A percentile compares a stretch with the other conserved stretches of the same genome.
phyloP scores from a whole-genome alignment of 2,113 vertebrate species.

The Tinamus guttatus region DNA sequence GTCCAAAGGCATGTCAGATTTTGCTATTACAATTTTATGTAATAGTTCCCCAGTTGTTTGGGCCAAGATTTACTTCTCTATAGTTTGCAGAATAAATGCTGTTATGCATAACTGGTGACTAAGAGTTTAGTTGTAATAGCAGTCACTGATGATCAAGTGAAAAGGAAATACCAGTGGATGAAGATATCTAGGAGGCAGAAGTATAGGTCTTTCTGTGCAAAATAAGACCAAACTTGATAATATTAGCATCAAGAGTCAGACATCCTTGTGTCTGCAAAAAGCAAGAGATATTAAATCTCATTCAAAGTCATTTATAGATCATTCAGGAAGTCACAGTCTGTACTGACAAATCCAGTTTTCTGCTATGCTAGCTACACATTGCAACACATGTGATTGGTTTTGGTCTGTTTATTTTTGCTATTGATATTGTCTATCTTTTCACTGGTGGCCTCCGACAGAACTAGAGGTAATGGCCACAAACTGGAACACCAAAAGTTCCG shows the following conservation, averaged over 20 bases:
- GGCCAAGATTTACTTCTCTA: neutral
- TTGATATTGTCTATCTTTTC: no score
- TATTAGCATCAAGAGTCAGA: neutral
- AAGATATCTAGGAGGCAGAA: neutral
- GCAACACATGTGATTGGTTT: neutral
- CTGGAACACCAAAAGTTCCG: no score
- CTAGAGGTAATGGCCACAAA: no score
- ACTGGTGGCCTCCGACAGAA: no score
- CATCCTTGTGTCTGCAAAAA: neutral
- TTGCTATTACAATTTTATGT: neutral
- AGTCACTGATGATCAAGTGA: neutral
- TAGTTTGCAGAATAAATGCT: neutral
- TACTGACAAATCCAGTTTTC: neutral
- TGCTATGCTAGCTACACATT: neutral
- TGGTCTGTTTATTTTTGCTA: no score
- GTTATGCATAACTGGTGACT: neutral
- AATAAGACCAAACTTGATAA: neutral
- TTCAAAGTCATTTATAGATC: neutral
- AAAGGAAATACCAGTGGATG: neutral
- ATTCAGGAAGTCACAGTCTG: neutral
- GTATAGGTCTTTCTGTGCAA: neutral
- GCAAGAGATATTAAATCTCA: neutral
- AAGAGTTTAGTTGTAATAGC: neutral
- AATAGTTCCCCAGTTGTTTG: neutral
- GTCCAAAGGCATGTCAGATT: neutral